Evolutionary conservation across 2,797 vertebrate species (phyloP).

Genomic region (Crenuchus spilurus): DNA sequence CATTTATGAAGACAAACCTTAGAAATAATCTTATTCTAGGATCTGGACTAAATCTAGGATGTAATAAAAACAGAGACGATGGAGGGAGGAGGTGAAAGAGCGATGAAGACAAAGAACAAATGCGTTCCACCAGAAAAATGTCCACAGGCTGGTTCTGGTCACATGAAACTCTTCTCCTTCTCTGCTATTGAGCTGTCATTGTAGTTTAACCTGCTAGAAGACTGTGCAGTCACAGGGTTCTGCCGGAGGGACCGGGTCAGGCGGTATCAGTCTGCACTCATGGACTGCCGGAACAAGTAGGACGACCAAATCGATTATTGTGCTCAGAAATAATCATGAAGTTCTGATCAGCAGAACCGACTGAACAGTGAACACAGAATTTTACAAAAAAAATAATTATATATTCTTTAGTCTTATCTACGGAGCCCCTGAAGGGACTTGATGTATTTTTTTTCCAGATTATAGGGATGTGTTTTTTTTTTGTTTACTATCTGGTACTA

Average conservation of each 20-base stretch:
- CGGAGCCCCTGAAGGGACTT: too few relatives aligned
- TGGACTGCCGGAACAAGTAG: background rate
- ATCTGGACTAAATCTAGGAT: background rate
- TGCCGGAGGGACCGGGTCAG: conserved; percentile 5
- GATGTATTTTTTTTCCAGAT: too few relatives aligned
- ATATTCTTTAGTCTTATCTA: too few relatives aligned
- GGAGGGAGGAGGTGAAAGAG: background rate
- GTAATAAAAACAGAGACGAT: background rate
- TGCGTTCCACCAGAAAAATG: conserved; percentile 22
- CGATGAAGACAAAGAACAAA: background rate
- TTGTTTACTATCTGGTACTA: too few relatives aligned
- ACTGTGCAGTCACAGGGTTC: conserved; percentile 2
- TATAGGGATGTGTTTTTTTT: too few relatives aligned
- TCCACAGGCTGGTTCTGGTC: conserved; percentile 37
- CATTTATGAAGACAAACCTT: conserved; percentile 4
- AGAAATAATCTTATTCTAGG: conserved; percentile 6
- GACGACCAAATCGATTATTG: background rate
- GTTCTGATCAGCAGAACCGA: too few relatives aligned
- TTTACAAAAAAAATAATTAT: too few relatives aligned
- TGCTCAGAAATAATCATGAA: background rate
- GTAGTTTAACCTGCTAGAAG: conserved; percentile 1
- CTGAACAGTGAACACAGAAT: too few relatives aligned
- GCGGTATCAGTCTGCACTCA: background rate
- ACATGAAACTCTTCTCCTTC: conserved; percentile 31
- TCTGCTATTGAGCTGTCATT: conserved; percentile 15